Conservation (phyloP, 1,140 invertebrate species). For the Littorina saxatilis region DNA sequence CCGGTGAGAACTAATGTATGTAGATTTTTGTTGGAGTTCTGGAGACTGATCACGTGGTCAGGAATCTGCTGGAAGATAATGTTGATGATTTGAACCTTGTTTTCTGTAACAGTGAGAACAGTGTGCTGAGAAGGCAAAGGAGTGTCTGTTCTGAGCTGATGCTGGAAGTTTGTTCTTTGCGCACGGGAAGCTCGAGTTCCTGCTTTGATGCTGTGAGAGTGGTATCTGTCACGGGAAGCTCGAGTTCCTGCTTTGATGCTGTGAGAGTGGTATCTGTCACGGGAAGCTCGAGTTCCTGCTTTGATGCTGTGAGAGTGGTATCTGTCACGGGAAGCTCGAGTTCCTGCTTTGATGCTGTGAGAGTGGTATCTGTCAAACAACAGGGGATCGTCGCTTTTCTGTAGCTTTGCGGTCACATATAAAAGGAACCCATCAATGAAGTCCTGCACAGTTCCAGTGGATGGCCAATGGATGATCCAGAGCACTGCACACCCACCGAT, state of each 20-base stretch:
- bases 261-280: no score
- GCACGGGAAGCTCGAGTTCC: constrained; percentile 14
- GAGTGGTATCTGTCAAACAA: constrained; percentile 24
- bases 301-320: no score
- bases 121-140: background rate
- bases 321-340: constrained; percentile 18
- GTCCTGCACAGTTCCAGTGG: constrained; percentile 19
- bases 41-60: background rate
- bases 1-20: background rate
- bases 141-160: background rate
- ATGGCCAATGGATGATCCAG: constrained; percentile 46
- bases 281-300: no score
- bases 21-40: background rate
- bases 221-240: constrained; percentile 17
- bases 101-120: background rate
- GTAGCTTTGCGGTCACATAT: background rate
- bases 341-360: constrained; percentile 40
- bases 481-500: constrained; percentile 50
- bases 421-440: constrained; percentile 25
- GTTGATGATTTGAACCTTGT: background rate
- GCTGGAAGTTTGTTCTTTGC: background rate
- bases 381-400: constrained; percentile 41
- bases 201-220: constrained; percentile 42
- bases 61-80: background rate
- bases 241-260: no score